Evolutionary conservation across 2,113 vertebrate species (phyloP).

Genomic region (Tragelaphus buxtoni): DNA sequence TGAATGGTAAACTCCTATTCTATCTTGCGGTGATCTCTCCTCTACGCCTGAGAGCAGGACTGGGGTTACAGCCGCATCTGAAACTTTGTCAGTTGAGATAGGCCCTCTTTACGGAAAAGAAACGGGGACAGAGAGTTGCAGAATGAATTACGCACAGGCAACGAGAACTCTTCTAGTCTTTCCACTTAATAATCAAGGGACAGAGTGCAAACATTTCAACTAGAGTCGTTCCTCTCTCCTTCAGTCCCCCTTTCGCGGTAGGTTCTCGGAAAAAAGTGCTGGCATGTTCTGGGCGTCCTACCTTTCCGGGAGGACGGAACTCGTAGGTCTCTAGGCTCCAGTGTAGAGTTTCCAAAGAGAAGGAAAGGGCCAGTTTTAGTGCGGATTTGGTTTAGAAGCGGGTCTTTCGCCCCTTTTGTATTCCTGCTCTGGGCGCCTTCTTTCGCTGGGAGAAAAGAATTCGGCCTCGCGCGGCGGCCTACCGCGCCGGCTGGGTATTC

Average conservation of each 20-base stretch:
- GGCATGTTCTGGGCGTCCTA: not conserved
- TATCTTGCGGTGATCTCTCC: not conserved
- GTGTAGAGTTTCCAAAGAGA: not conserved
- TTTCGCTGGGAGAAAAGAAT: not conserved
- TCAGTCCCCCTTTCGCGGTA: not conserved
- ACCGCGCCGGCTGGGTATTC: not conserved
- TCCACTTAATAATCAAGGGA: not conserved
- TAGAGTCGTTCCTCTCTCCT: not conserved
- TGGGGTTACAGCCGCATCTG: not conserved
- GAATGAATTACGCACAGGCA: not conserved
- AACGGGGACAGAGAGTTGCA: not conserved
- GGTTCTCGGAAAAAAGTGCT: not conserved
- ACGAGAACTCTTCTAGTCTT: not conserved
- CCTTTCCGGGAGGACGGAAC: not conserved
- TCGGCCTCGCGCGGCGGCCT: fast-evolving
- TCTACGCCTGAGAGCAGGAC: not conserved
- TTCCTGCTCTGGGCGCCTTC: not conserved
- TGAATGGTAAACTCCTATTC: not conserved
- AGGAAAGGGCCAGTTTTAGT: not conserved
- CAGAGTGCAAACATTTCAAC: not conserved
- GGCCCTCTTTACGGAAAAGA: not conserved
- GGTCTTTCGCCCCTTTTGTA: not conserved
- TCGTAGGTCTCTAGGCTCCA: not conserved
- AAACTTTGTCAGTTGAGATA: not conserved
- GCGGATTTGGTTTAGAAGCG: not conserved